Evolutionary conservation across 2,888 invertebrate species (phyloP), one percentile per base, ranked within the genome.

Genomic region (Leucozona laternaria): DNA sequence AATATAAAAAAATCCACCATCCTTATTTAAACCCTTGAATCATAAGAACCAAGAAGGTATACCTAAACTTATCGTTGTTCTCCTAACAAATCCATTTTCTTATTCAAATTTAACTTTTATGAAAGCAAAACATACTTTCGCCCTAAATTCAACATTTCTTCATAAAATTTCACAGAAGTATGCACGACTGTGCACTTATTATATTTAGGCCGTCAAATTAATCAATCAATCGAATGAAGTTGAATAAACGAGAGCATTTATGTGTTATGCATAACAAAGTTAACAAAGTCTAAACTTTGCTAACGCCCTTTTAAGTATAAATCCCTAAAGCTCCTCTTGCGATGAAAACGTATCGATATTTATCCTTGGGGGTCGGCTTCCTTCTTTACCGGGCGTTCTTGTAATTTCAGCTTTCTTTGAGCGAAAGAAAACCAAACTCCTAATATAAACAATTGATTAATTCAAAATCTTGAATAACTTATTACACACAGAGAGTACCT

Each of bases 381-480:
- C 22, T 15, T 22, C 15, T 7, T 15, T 31, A 6, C 31, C 31
- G 7, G 2, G 13, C 2, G 7, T 28, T 4, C n/a, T 11, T 22
- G 15, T n/a, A 48, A 13, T 48, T 48, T 31, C 31, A 2, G 40
- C 40, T 40, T 40, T 40, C 66, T 28, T 68, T 43, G 20, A 17
- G 17, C 28, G 5, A 28, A 43, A 55, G 50, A 20, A 37, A 25
- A 37, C 55, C 10, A 28, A 68, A 73, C 48, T 77, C 40, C 73
- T 37, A 81, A 48, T 31, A 55, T 58, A 58, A 75, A 55, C 82
- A 86, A 78, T 79, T 82, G 86, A 86, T 86, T 86, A 82, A 82
- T 82, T 64, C 64, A 68, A 82, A 86, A 82, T 86, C 86, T 86
- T 86, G 82, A 82, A 86, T 86, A 86, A 86, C 86, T 86, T 82